These are phyloP conservation scores for Zonotrichia albicollis DNA, from an alignment of 2,797 vertebrate species.

Conservation along the genomic window DNA sequence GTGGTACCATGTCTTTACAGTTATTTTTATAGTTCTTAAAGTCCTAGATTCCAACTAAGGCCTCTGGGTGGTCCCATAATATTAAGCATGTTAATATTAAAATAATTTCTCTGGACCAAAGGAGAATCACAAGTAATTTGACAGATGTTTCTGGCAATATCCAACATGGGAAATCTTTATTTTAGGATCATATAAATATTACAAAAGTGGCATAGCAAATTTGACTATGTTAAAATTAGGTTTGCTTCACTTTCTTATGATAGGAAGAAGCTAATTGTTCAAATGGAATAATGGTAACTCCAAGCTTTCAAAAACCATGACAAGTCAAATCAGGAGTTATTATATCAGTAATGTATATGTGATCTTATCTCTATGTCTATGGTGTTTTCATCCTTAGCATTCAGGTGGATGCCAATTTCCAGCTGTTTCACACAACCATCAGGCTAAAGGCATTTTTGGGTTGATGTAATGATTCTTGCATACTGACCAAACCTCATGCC, in stretches of 20 bases:
- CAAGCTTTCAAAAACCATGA: not conserved
- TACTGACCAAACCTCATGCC: not conserved
- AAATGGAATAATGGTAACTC: not conserved
- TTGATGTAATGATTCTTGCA: not conserved
- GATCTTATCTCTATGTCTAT: not conserved
- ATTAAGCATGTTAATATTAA: slow-evolving; percentile 18
- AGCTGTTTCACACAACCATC: not conserved
- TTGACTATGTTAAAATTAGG: not conserved
- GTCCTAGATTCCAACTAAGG: not conserved
- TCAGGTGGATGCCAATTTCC: not conserved
- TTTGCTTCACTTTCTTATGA: not conserved
- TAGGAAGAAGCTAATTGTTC: not conserved
- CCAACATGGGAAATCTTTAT: not conserved
- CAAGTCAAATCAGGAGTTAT: not conserved
- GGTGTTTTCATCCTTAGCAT: not conserved
- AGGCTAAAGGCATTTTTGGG: not conserved
- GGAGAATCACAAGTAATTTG: not conserved
- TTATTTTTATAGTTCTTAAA: slow-evolving; percentile 38
- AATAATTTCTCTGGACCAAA: not conserved
- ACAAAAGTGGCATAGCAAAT: not conserved
- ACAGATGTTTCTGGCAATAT: not conserved
- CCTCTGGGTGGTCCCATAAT: slow-evolving; percentile 8
- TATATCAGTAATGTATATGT: not conserved
- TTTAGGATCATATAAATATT: slow-evolving; percentile 17
- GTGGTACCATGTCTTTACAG: slow-evolving; percentile 29